Percentiles rank a stretch among this genome's conserved stretches.
These are phyloP conservation scores for Phoxinus dragarum DNA, from an alignment of 2,797 vertebrate genomes.

Conservation along the genomic window DNA sequence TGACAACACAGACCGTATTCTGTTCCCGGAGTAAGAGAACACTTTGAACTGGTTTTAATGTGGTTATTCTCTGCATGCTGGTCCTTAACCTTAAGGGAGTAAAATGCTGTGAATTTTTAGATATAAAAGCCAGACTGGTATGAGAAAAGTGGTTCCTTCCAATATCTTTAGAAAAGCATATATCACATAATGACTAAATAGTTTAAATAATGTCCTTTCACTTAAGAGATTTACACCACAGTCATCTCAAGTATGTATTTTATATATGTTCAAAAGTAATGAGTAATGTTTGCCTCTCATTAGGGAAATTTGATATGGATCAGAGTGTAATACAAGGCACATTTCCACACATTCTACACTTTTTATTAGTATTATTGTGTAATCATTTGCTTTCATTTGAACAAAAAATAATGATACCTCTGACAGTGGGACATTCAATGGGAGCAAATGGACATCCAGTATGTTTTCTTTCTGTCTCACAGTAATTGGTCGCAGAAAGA, in stretches of 20 bases:
- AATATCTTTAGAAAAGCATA: neutral
- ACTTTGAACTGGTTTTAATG: constrained; percentile 38
- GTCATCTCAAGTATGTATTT: neutral
- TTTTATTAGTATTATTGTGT: neutral
- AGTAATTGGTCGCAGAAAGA: constrained; percentile 5
- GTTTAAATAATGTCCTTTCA: neutral
- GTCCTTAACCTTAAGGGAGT: constrained; percentile 25
- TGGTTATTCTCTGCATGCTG: neutral
- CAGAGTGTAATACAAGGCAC: neutral
- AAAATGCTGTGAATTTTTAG: neutral
- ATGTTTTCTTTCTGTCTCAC: neutral
- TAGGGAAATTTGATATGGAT: neutral
- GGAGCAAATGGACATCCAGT: constrained; percentile 41
- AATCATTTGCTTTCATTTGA: neutral
- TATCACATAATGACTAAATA: neutral
- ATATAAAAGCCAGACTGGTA: neutral
- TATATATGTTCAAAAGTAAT: too few relatives aligned
- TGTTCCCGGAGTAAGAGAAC: constrained; percentile 14
- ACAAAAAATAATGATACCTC: neutral
- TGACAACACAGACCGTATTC: constrained; percentile 35
- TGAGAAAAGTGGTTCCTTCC: neutral
- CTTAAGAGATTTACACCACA: too few relatives aligned
- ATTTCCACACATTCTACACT: neutral
- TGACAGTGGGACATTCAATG: neutral
- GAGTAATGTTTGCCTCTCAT: neutral